Conservation (phyloP, 2,888 invertebrate genomes). For the Gastrophysa polygoni region DNA sequence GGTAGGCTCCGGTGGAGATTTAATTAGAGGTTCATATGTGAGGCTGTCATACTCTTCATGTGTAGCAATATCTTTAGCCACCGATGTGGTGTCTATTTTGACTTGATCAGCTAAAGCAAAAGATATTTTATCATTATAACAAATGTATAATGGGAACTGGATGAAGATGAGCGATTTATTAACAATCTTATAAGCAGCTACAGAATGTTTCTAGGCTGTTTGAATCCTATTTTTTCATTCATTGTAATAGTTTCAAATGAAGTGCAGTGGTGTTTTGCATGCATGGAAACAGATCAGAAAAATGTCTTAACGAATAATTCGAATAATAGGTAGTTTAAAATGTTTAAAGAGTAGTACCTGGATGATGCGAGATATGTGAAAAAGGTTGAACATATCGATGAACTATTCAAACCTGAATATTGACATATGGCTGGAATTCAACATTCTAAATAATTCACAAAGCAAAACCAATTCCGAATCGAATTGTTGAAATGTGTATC, state of each 20-base stretch:
- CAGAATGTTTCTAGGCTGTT: background rate
- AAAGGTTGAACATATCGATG: background rate
- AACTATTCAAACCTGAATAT: background rate
- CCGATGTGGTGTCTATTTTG: conserved; percentile 42
- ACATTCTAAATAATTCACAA: background rate
- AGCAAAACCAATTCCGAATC: no score
- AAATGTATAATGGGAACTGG: background rate
- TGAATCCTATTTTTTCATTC: background rate
- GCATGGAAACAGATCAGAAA: background rate
- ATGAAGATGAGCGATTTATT: background rate
- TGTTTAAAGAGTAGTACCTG: background rate
- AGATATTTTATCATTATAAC: background rate
- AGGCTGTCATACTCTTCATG: conserved; percentile 55
- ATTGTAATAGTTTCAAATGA: no score
- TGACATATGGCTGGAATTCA: background rate
- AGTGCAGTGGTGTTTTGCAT: background rate
- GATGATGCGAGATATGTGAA: background rate
- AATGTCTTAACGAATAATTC: background rate
- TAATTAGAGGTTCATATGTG: conserved; percentile 76
- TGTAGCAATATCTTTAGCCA: conserved; percentile 54
- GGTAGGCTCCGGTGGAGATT: conserved; percentile 92
- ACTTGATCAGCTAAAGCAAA: conserved; percentile 49
- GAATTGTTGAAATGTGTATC: no score
- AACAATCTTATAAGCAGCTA: conserved; percentile 16
- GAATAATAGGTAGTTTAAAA: background rate